Conservation (phyloP, 2,797 vertebrate genomes). For the Limosa lapponica region DNA sequence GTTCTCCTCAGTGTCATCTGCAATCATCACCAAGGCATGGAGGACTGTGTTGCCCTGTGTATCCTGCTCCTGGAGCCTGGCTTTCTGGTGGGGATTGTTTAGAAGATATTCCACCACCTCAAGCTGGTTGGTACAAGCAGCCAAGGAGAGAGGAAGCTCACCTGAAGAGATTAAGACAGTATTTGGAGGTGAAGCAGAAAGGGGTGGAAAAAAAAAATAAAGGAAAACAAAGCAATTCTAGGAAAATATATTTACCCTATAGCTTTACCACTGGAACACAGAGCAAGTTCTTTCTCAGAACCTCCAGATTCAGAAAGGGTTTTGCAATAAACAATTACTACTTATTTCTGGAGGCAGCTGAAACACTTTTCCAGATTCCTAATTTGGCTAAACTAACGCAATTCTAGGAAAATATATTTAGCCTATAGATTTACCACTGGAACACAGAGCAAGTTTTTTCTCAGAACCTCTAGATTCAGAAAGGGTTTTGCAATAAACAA, state of each 20-base stretch:
- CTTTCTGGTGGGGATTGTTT: conserved; percentile 80
- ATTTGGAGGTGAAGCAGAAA: neutral
- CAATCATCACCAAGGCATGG: conserved; percentile 90
- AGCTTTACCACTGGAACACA: neutral
- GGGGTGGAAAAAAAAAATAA: neutral
- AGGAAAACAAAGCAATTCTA: neutral
- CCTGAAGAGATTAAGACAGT: conserved; percentile 72
- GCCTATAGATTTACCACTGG: neutral
- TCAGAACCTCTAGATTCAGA: neutral
- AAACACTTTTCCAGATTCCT: neutral
- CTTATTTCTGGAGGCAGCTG: neutral
- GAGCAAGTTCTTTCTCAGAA: neutral
- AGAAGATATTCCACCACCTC: conserved; percentile 88
- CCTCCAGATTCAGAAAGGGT: neutral
- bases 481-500: neutral
- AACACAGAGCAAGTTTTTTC: neutral
- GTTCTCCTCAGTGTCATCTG: conserved; percentile 86
- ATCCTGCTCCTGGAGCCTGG: conserved; percentile 79
- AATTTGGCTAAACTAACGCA: neutral
- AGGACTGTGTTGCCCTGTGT: conserved; percentile 90
- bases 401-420: neutral
- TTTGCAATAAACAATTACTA: neutral
- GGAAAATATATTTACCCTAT: neutral
- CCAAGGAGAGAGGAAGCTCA: conserved; percentile 92
- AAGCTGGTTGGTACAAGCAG: conserved; percentile 92